Evolutionary conservation across 2,888 invertebrate genomes (phyloP).

Genomic region (Cryptocheilus praepositus): DNA sequence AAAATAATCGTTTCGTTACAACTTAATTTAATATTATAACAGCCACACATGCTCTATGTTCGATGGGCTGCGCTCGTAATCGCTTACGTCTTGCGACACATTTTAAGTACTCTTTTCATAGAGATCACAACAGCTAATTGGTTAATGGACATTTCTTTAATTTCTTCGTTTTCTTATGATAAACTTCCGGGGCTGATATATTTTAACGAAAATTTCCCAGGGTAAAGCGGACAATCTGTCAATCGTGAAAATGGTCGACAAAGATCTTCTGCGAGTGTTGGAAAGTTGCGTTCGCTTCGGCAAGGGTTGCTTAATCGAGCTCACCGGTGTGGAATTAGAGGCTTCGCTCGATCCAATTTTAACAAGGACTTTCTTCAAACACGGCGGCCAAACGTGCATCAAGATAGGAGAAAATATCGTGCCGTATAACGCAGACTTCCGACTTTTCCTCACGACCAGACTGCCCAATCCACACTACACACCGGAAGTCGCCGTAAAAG

Average conservation of each 20-base stretch:
- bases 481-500: constrained; percentile 91
- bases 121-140: no score
- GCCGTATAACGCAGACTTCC: constrained; percentile 86
- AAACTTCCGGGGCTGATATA: no score
- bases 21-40: no score
- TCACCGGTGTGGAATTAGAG: constrained; percentile 89
- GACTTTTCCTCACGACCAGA: constrained; percentile 91
- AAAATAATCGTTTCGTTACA: no score
- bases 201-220: constrained; percentile 66
- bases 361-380: constrained; percentile 85
- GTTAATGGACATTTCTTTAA: no score
- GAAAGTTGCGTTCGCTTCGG: constrained; percentile 85
- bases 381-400: constrained; percentile 85
- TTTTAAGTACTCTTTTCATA: no score
- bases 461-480: constrained; percentile 92
- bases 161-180: no score
- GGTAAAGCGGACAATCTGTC: constrained; percentile 83
- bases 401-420: constrained; percentile 91
- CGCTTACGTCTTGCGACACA: no score
- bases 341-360: constrained; percentile 90
- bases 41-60: no score
- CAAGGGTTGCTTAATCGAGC: constrained; percentile 87
- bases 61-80: no score
- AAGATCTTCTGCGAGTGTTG: constrained; percentile 82
- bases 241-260: constrained; percentile 84